phyloP scores from a whole-genome alignment of 2,888 invertebrate species.

The Ochlodes sylvanus region DNA sequence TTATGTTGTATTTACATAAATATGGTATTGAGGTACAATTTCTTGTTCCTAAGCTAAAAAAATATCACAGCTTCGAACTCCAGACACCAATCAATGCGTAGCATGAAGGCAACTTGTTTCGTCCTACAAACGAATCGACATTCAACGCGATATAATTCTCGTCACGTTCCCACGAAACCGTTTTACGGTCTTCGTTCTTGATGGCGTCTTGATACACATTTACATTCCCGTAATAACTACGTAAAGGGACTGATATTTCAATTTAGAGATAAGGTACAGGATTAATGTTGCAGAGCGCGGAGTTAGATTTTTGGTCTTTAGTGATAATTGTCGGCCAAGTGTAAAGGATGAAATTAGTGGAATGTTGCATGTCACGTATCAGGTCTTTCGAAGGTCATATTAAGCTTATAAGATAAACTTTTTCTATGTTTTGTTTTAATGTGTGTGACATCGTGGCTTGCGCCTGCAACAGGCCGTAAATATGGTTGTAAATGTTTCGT shows the following conservation, averaged over 20 bases:
- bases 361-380: too few relatives aligned
- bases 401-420: too few relatives aligned
- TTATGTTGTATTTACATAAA: too few relatives aligned
- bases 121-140: conserved; percentile 15
- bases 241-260: conserved; percentile 34
- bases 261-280: conserved; percentile 31
- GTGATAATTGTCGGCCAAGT: not conserved
- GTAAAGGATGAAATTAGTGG: not conserved
- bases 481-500: too few relatives aligned
- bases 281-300: conserved; percentile 12
- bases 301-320: conserved; percentile 3
- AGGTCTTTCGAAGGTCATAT: too few relatives aligned
- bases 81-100: not conserved
- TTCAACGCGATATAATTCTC: conserved; percentile 44
- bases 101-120: conserved; percentile 7
- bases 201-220: conserved; percentile 46
- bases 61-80: too few relatives aligned
- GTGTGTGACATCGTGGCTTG: too few relatives aligned
- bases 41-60: too few relatives aligned
- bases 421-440: too few relatives aligned
- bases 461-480: too few relatives aligned
- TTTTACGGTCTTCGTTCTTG: conserved; percentile 41
- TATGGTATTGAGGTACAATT: too few relatives aligned
- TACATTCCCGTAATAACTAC: conserved; percentile 40
- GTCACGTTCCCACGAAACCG: conserved; percentile 43